phyloP scores from a whole-genome alignment of 1,140 invertebrate genomes.

The Dryas iulia region DNA sequence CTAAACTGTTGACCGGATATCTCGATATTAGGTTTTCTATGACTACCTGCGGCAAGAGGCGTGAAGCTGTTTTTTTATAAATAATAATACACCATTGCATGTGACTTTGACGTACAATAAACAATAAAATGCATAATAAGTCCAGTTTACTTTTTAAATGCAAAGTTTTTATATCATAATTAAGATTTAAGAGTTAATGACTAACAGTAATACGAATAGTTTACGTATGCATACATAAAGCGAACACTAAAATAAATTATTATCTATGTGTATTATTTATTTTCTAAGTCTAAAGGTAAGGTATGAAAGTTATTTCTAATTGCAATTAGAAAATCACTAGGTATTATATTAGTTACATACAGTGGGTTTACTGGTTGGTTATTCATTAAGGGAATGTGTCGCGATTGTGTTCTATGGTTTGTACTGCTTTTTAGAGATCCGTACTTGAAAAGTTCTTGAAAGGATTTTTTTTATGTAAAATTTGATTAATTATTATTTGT shows the following conservation, averaged over 20 bases:
- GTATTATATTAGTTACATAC: no score
- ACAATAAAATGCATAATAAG: no score
- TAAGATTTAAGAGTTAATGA: neutral
- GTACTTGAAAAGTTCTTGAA: neutral
- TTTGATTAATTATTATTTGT: no score
- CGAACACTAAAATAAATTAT: neutral
- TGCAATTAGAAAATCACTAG: neutral
- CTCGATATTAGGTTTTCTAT: no score
- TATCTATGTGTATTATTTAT: neutral
- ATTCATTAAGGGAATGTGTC: no score
- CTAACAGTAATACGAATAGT: neutral
- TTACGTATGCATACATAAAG: neutral
- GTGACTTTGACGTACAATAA: no score
- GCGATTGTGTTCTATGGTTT: neutral
- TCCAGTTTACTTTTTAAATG: neutral
- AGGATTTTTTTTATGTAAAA: no score
- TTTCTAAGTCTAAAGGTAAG: no score
- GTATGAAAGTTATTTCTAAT: neutral
- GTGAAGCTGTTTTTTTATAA: no score
- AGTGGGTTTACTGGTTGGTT: neutral
- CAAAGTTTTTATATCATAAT: neutral
- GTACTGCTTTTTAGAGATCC: neutral
- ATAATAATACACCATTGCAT: no score
- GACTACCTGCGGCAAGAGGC: no score
- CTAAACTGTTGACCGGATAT: no score